A percentile compares a stretch with the other conserved stretches of the same genome.
phyloP scores from a whole-genome alignment of 2,797 vertebrate genomes.

The Serranus cabrilla region DNA sequence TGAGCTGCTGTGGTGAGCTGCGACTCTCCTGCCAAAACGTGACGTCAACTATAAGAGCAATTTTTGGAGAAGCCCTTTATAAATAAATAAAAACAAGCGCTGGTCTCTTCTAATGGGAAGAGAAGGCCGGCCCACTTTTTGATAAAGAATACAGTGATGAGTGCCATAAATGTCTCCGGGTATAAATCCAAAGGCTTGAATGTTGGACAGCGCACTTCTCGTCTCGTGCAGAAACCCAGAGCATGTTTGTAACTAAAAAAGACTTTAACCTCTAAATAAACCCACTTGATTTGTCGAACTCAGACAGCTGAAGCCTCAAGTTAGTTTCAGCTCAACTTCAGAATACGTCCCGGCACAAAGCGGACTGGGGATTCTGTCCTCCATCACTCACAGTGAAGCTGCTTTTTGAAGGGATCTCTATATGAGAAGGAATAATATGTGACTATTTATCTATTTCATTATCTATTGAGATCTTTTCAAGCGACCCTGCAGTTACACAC shows the following conservation, averaged over 20 bases:
- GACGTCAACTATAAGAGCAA: neutral
- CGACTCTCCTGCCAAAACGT: neutral
- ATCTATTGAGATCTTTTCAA: constrained; percentile 5
- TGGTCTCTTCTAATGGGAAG: neutral
- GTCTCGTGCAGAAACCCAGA: neutral
- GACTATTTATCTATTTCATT: constrained; percentile 6
- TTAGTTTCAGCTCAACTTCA: neutral
- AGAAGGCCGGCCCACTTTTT: neutral
- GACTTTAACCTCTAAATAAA: neutral
- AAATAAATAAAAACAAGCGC: neutral
- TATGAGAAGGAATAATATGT: neutral
- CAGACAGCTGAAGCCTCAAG: neutral
- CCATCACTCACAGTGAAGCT: neutral
- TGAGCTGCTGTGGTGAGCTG: neutral
- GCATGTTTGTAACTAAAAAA: neutral
- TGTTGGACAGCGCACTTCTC: neutral
- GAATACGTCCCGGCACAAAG: neutral
- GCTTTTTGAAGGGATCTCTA: neutral
- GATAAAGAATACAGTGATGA: neutral
- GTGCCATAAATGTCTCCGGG: neutral
- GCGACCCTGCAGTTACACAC: neutral
- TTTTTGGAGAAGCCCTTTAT: neutral
- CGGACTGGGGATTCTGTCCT: neutral
- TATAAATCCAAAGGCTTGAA: neutral
- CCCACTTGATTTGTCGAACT: neutral